These are phyloP conservation scores for Tyrophagus putrescentiae DNA, from an alignment of 1,140 invertebrate species.

Conservation along the genomic window DNA sequence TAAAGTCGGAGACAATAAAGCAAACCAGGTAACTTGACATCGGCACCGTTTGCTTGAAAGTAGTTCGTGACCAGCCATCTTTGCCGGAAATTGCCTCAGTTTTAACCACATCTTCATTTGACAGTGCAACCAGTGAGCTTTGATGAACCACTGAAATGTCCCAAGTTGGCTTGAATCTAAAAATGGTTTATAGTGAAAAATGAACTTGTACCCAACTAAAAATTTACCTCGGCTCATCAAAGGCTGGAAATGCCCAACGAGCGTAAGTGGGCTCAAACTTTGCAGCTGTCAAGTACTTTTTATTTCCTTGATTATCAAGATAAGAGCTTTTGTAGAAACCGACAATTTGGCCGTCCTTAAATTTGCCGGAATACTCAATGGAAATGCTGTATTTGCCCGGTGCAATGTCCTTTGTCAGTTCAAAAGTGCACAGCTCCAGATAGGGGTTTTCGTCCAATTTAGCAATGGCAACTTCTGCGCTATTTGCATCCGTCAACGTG, in stretches of 20 bases:
- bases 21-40: conserved; percentile 95
- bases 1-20: conserved; percentile 80
- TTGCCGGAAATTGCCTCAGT: conserved; percentile 39
- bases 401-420: background rate
- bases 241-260: conserved; percentile 42
- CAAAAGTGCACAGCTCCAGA: background rate
- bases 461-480: background rate
- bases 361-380: conserved; percentile 46
- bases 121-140: conserved; percentile 40
- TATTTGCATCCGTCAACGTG: background rate
- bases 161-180: conserved; percentile 35
- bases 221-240: conserved; percentile 44
- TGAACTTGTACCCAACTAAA: no score
- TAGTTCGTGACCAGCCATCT: conserved; percentile 25
- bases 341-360: conserved; percentile 46
- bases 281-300: conserved; percentile 25
- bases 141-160: conserved; percentile 30
- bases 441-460: background rate
- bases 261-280: conserved; percentile 44
- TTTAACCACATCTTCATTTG: conserved; percentile 42
- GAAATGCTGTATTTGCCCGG: conserved; percentile 20
- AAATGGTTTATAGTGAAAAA: no score
- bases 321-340: conserved; percentile 67
- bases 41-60: conserved; percentile 55
- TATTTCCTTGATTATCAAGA: conserved; percentile 28